Conservation (phyloP, 2,888 invertebrate species). For the Drosophila leonis region DNA sequence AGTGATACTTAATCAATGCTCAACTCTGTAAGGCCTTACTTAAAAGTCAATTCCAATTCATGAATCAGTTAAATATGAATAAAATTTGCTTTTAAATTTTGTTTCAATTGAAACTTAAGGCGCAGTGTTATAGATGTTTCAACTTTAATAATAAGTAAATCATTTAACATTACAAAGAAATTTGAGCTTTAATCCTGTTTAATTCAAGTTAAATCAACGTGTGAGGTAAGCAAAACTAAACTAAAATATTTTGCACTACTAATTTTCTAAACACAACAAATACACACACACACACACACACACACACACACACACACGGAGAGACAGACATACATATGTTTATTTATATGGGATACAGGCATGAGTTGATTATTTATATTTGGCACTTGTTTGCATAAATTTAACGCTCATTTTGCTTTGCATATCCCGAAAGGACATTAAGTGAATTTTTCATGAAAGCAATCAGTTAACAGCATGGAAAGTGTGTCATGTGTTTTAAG, state of each 20-base stretch:
- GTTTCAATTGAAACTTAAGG: not conserved
- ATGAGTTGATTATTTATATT: constrained; percentile 49
- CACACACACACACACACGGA: not conserved
- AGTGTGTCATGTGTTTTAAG: constrained; percentile 24
- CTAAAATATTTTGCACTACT: constrained; percentile 4
- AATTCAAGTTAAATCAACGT: not conserved
- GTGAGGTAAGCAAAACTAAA: not conserved
- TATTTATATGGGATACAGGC: constrained; percentile 7
- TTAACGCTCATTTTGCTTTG: constrained; percentile 55
- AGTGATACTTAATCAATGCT: not conserved
- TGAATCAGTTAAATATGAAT: not conserved
- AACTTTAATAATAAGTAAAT: not conserved
- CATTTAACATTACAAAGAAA: not conserved
- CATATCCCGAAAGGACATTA: constrained; percentile 33
- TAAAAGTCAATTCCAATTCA: not conserved
- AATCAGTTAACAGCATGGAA: constrained; percentile 19
- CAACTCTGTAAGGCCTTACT: constrained; percentile 6
- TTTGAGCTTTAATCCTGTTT: not conserved
- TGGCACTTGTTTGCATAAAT: constrained; percentile 65
- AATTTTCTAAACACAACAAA: not conserved
- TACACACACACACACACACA: not conserved
- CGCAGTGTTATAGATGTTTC: not conserved
- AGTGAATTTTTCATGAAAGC: constrained; percentile 29
- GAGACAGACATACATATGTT: constrained; percentile 6
- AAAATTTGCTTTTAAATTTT: not conserved